Base-by-base conservation (phyloP, 2,888 invertebrate genomes). In the Oligia strigilis region DNA sequence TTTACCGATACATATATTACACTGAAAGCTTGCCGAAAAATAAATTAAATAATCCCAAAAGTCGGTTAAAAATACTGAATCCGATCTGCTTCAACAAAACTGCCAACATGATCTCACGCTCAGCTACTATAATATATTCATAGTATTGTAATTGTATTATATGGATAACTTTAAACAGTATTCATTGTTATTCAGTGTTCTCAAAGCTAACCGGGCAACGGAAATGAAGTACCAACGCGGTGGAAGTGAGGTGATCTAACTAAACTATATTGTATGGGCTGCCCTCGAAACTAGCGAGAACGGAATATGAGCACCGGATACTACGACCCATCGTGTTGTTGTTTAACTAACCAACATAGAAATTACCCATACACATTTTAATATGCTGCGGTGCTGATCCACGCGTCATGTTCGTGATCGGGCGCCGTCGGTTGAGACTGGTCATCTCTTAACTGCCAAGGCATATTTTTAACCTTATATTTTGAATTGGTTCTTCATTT, bases 101-200 rank as follows among this genome's bases (percentile, higher is more conserved):
- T 43, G 23, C 43, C 8, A 52, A 52, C 5, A 52, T 11, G 36
- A 36, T 23, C 11, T 13, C 8, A 8, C 40, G 14, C 23, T 43
- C 67, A 43, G 43, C 67, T 67, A 43, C 43, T n/a, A 6, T n/a
- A 65, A 46, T 17, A 69, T 17, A 23, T 73, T 23, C 6, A 13
- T 70, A n/a, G 8, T 74, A 49, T 13, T 17, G 17, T 49, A 36
- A 67, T 67, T 36, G 23, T 49, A 66, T 46, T 23, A 13, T 52
- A n/a, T 43, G 23, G 23, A 14, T 4, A 71, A 52, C 19, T 52
- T n/a, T 43, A 43, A 23, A 69, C 49, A 70, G 23, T 52, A 29
- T 40, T 72, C 73, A 60, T 58, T 74, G 62, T 75, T 76, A 62
- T 52, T 29, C 11, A 6, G 17, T n/a, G n/a, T 49, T 64, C 17